A percentile compares a stretch with the other conserved stretches of the same genome.
These are phyloP conservation scores for Lamellibrachia luymesi DNA, from an alignment of 1,140 invertebrate genomes.

Conservation along the genomic window DNA sequence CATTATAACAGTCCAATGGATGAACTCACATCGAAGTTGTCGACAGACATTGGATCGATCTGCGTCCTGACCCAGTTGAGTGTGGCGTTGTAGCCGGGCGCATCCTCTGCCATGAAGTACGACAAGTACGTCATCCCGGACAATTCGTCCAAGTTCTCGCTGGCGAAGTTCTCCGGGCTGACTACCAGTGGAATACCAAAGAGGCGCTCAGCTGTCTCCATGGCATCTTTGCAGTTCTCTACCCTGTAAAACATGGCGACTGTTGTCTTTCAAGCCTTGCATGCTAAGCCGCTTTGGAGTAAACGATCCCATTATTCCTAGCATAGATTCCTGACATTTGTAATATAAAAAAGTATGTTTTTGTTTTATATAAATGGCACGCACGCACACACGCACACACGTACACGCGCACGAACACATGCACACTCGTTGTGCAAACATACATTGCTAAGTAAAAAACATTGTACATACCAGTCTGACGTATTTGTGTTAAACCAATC, in stretches of 20 bases:
- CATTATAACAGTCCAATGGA: neutral
- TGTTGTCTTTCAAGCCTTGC: neutral
- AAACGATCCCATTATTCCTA: no score
- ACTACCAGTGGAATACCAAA: slow-evolving; percentile 87
- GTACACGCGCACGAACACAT: neutral
- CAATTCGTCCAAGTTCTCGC: slow-evolving; percentile 87
- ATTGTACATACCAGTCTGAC: slow-evolving; percentile 64
- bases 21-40: slow-evolving; percentile 81
- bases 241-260: slow-evolving; percentile 59
- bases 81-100: slow-evolving; percentile 84
- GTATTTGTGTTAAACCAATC: slow-evolving; percentile 80
- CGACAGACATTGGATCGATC: slow-evolving; percentile 36
- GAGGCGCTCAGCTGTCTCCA: slow-evolving; percentile 83
- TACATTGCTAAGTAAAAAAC: neutral
- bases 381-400: neutral
- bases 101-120: slow-evolving; percentile 88
- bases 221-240: slow-evolving; percentile 83
- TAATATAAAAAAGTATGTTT: no score
- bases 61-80: slow-evolving; percentile 75
- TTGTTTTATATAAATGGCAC: neutral
- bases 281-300: no score
- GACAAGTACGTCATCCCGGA: slow-evolving; percentile 95
- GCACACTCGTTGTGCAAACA: neutral
- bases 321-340: no score
- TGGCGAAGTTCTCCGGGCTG: slow-evolving; percentile 89